A percentile compares a stretch with the other conserved stretches of the same genome.
Evolutionary conservation across 2,113 vertebrate species (phyloP).

Genomic region (Phycodurus eques): DNA sequence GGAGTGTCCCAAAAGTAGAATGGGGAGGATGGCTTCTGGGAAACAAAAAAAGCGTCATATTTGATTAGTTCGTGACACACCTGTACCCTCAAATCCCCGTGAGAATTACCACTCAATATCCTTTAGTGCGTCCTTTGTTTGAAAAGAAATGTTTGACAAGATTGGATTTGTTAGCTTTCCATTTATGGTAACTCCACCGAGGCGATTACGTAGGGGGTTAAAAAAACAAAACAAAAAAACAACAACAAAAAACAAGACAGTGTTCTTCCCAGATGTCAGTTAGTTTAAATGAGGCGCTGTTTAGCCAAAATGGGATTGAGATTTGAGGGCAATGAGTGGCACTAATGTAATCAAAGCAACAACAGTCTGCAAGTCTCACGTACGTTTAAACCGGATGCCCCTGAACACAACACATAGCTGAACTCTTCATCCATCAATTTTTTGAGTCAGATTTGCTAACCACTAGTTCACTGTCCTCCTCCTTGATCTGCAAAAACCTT

Average conservation of each 20-base stretch:
- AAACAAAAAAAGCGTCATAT: constrained; percentile 1
- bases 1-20: neutral
- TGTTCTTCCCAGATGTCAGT: neutral
- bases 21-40: neutral
- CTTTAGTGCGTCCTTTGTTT: constrained; percentile 28
- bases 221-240: neutral
- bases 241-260: neutral
- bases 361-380: neutral
- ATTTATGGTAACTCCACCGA: neutral
- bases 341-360: neutral
- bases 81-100: neutral
- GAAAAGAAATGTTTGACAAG: neutral
- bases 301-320: neutral
- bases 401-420: neutral
- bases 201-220: neutral
- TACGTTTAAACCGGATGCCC: neutral
- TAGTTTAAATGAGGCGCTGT: neutral
- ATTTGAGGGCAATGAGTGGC: constrained; percentile 1
- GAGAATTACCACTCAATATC: constrained; percentile 18
- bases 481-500: too few relatives aligned
- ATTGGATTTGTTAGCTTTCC: neutral
- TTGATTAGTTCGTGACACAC: constrained; percentile 27
- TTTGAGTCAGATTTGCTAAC: too few relatives aligned
- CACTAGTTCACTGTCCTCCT: too few relatives aligned
- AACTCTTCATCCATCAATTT: too few relatives aligned